Evolutionary conservation across 2,888 invertebrate genomes (phyloP).

Genomic region (Ennomos quercinarius): DNA sequence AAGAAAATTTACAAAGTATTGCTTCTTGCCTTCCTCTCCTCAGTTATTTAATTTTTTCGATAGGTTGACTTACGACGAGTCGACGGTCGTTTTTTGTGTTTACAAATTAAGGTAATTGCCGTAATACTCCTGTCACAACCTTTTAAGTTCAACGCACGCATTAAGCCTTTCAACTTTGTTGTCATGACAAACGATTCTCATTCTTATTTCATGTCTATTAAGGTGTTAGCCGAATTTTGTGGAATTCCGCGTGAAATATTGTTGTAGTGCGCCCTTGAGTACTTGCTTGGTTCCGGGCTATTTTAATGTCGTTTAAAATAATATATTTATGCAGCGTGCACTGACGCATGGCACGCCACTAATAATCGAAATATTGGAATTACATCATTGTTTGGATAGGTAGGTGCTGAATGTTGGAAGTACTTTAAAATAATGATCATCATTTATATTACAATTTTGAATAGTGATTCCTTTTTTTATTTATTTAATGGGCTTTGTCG

Average conservation of each 20-base stretch:
- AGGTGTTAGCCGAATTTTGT: slow-evolving; percentile 61
- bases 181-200: slow-evolving; percentile 51
- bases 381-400: slow-evolving; percentile 32
- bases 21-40: slow-evolving; percentile 37
- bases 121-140: slow-evolving; percentile 81
- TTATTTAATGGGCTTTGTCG: too few relatives aligned
- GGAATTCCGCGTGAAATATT: slow-evolving; percentile 65
- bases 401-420: background rate
- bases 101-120: slow-evolving; percentile 82
- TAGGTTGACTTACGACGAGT: slow-evolving; percentile 58
- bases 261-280: slow-evolving; percentile 69
- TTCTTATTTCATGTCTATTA: slow-evolving; percentile 59
- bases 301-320: slow-evolving; percentile 77
- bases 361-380: slow-evolving; percentile 54
- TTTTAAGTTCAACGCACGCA: slow-evolving; percentile 81
- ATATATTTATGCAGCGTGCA: slow-evolving; percentile 51
- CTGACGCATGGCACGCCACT: slow-evolving; percentile 54
- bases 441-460: background rate
- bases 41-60: slow-evolving; percentile 66
- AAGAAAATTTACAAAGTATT: slow-evolving; percentile 33
- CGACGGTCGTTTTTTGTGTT: slow-evolving; percentile 76
- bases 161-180: slow-evolving; percentile 54
- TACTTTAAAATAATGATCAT: background rate
- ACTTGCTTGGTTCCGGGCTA: slow-evolving; percentile 70
- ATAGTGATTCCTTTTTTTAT: too few relatives aligned